Conservation (phyloP, 2,888 invertebrate species). For the Ochropleura leucogaster region DNA sequence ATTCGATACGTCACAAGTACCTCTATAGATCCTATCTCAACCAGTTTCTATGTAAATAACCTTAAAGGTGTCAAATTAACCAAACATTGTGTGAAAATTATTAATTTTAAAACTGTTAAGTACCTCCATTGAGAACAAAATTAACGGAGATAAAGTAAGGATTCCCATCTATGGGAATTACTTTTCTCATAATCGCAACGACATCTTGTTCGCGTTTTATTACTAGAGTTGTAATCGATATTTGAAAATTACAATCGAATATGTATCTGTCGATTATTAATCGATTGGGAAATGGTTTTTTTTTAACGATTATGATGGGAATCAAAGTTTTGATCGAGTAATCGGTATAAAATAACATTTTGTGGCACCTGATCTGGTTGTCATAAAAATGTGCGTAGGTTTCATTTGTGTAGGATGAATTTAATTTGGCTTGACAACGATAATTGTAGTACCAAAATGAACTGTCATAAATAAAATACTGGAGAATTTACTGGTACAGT, state of each 20-base stretch:
- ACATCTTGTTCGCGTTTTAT: slow-evolving; percentile 33
- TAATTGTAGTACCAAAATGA: not conserved
- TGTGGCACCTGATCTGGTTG: slow-evolving; percentile 10
- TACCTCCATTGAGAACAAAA: slow-evolving; percentile 36
- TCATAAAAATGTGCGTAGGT: slow-evolving; percentile 36
- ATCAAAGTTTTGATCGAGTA: slow-evolving; percentile 20
- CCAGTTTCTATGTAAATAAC: slow-evolving; percentile 60
- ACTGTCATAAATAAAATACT: not conserved
- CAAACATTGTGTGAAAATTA: slow-evolving; percentile 59
- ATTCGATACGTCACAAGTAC: slow-evolving; percentile 67
- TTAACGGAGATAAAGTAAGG: slow-evolving; percentile 25
- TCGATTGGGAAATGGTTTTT: slow-evolving; percentile 45
- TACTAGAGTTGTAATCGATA: slow-evolving; percentile 57
- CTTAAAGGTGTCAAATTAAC: slow-evolving; percentile 69
- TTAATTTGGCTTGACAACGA: not conserved
- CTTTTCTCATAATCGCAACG: slow-evolving; percentile 31
- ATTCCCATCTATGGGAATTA: slow-evolving; percentile 35
- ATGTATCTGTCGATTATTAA: slow-evolving; percentile 27
- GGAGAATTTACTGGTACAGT: not conserved
- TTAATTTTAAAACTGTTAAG: slow-evolving; percentile 45
- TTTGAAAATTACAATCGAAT: slow-evolving; percentile 45
- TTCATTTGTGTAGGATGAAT: not conserved
- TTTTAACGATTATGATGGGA: slow-evolving; percentile 2
- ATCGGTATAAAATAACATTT: slow-evolving; percentile 39
- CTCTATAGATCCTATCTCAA: slow-evolving; percentile 62